phyloP scores from a whole-genome alignment of 2,113 vertebrate species.

The Chloroceryle aenea region DNA sequence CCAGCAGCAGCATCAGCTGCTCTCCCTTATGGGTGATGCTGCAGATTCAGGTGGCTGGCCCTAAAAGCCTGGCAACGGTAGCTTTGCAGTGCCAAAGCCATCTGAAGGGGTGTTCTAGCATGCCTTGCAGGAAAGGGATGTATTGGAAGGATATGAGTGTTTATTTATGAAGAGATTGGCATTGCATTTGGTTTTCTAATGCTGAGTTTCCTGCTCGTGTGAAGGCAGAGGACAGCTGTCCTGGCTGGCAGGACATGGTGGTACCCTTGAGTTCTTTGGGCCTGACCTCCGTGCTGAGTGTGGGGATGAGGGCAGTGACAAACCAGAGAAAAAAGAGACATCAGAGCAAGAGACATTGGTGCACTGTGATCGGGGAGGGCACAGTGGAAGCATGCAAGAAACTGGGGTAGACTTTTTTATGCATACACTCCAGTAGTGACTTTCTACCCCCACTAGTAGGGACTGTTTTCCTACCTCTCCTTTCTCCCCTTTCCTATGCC shows the following conservation, averaged over 20 bases:
- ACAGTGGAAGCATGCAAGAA: not conserved
- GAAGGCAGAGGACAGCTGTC: not conserved
- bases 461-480: not conserved
- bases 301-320: not conserved
- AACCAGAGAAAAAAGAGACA: not conserved
- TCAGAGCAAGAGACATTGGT: not conserved
- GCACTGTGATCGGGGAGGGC: not conserved
- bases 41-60: rapidly evolving
- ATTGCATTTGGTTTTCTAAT: not conserved
- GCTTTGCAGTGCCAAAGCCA: not conserved
- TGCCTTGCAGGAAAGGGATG: not conserved
- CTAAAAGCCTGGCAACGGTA: not conserved
- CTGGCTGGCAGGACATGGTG: rapidly evolving
- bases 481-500: not conserved
- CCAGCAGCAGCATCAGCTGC: not conserved
- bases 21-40: not conserved
- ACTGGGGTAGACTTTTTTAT: not conserved
- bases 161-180: not conserved
- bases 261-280: not conserved
- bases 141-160: not conserved
- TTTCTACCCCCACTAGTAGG: not conserved
- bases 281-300: not conserved
- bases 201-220: not conserved
- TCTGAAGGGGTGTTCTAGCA: not conserved
- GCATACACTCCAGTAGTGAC: rapidly evolving